Conservation (phyloP, 2,888 invertebrate species). For the Lordiphosa fenestrarum region DNA sequence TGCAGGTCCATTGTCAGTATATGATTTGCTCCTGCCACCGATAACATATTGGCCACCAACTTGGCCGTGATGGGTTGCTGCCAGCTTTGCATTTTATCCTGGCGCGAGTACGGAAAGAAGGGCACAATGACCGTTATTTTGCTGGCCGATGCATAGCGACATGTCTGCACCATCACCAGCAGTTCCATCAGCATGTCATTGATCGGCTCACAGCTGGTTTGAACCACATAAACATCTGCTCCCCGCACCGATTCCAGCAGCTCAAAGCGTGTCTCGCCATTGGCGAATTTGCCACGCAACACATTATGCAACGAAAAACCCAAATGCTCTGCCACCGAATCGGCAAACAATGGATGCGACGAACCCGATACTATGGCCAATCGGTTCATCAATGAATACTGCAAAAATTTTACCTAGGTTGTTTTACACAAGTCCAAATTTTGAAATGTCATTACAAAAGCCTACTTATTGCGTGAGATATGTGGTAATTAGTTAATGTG, state of each 20-base stretch:
- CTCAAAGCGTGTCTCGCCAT: conserved; percentile 21
- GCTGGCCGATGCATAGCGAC: conserved; percentile 19
- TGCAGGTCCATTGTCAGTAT: conserved; percentile 27
- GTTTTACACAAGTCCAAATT: not conserved
- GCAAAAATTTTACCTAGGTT: not conserved
- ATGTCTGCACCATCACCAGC: conserved; percentile 23
- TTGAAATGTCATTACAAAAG: not conserved
- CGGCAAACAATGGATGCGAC: conserved; percentile 3
- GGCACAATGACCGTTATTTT: conserved; percentile 20
- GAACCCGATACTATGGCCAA: conserved; percentile 12
- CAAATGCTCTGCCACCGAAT: conserved; percentile 8
- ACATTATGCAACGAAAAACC: not conserved
- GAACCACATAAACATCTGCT: conserved; percentile 22
- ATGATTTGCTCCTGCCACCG: conserved; percentile 15
- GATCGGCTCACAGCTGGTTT: conserved; percentile 9
- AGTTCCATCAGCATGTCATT: conserved; percentile 28
- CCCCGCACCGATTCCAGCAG: conserved; percentile 16
- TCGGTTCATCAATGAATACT: conserved; percentile 4
- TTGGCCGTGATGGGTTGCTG: conserved; percentile 28
- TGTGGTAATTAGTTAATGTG: conserved; percentile 50
- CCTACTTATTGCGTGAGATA: conserved; percentile 5
- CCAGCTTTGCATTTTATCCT: conserved; percentile 16
- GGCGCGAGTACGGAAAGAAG: conserved; percentile 21
- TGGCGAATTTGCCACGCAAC: conserved; percentile 13
- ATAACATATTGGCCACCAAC: conserved; percentile 29